Conservation (phyloP, 2,888 invertebrate species). For the Hypomecis punctinalis region DNA sequence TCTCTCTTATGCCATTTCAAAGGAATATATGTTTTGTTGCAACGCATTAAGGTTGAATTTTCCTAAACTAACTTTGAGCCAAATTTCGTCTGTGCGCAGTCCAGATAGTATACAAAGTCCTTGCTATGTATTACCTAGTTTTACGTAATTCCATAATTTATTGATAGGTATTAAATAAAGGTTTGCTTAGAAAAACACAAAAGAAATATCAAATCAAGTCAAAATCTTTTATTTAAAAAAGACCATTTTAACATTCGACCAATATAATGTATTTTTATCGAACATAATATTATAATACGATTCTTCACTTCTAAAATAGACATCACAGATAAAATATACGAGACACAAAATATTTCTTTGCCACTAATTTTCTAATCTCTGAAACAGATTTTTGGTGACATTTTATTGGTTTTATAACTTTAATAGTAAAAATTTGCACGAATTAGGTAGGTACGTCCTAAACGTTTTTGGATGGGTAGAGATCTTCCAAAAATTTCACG, state of each 20-base stretch:
- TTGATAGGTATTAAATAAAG: no score
- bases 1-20: no score
- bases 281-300: conserved; percentile 58
- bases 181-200: neutral
- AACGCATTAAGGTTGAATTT: no score
- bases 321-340: conserved; percentile 83
- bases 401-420: conserved; percentile 27
- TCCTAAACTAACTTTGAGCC: no score
- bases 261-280: conserved; percentile 64
- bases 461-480: conserved; percentile 2
- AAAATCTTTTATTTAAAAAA: conserved; percentile 75
- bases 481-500: conserved; percentile 5
- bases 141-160: no score
- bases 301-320: conserved; percentile 70
- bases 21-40: no score
- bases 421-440: conserved; percentile 9
- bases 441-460: neutral
- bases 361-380: conserved; percentile 57
- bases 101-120: no score
- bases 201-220: conserved; percentile 30
- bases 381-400: conserved; percentile 20
- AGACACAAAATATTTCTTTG: conserved; percentile 70
- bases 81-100: no score
- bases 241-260: conserved; percentile 68
- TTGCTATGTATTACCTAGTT: no score